Evolutionary conservation across 1,140 invertebrate species (phyloP).

Genomic region (Cotesia typhae): DNA sequence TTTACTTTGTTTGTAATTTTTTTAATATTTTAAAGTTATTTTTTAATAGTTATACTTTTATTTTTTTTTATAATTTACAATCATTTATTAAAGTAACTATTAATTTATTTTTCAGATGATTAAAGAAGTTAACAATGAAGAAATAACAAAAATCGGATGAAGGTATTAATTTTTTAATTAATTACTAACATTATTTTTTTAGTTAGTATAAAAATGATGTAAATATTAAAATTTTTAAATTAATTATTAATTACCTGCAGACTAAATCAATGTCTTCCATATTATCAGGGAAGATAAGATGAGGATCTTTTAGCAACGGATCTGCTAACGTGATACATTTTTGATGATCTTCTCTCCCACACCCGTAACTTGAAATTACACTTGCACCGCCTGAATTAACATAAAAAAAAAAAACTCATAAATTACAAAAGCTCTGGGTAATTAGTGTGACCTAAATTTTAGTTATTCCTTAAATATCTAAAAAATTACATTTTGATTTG

Average conservation of each 20-base stretch:
- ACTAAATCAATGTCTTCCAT: constrained; percentile 69
- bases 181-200: too few relatives aligned
- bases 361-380: constrained; percentile 50
- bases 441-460: background rate
- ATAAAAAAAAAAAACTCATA: background rate
- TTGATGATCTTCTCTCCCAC: constrained; percentile 66
- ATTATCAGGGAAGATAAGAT: constrained; percentile 71
- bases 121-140: too few relatives aligned
- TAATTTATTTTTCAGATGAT: too few relatives aligned
- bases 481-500: background rate
- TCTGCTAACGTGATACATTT: constrained; percentile 68
- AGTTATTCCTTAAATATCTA: background rate
- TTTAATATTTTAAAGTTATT: too few relatives aligned
- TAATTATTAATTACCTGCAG: constrained; percentile 58
- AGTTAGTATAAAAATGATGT: too few relatives aligned
- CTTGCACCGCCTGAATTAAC: constrained; percentile 12
- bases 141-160: too few relatives aligned
- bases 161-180: too few relatives aligned
- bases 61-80: too few relatives aligned
- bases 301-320: constrained; percentile 69
- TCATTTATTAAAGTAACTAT: too few relatives aligned
- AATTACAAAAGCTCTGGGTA: background rate
- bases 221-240: too few relatives aligned
- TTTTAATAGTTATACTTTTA: too few relatives aligned
- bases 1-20: too few relatives aligned